Evolutionary conservation across 2,888 invertebrate species (phyloP).

Genomic region (Ctenicera cuprea): DNA sequence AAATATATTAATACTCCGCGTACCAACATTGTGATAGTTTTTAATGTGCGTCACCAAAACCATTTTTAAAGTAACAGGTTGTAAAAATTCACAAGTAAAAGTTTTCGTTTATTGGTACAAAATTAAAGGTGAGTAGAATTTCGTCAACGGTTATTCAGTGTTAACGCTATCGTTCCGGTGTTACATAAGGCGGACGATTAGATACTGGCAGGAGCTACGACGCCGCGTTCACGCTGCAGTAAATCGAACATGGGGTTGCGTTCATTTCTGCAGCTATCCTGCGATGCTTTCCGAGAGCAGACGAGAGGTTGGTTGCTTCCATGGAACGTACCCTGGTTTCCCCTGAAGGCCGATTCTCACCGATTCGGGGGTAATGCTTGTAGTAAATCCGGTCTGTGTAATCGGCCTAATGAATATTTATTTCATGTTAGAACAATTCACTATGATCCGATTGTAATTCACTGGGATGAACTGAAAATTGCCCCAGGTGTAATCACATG

Average conservation of each 20-base stretch:
- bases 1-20: background rate
- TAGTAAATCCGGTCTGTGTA: slow-evolving; percentile 43
- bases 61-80: background rate
- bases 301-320: slow-evolving; percentile 43
- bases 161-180: background rate
- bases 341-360: slow-evolving; percentile 33
- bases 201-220: slow-evolving; percentile 44
- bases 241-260: slow-evolving; percentile 50
- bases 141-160: background rate
- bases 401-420: slow-evolving; percentile 48
- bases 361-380: slow-evolving; percentile 35
- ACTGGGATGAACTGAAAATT: slow-evolving; percentile 47
- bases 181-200: slow-evolving; percentile 39
- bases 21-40: background rate
- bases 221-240: slow-evolving; percentile 49
- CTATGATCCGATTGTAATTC: slow-evolving; percentile 43
- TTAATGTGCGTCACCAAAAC: background rate
- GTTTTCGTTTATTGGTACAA: background rate
- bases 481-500: slow-evolving; percentile 43
- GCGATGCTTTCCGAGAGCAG: slow-evolving; percentile 45
- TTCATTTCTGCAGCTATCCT: slow-evolving; percentile 47
- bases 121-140: background rate
- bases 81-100: background rate
- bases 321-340: slow-evolving; percentile 32
- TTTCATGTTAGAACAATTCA: slow-evolving; percentile 46